Percentiles rank a stretch among this genome's conserved stretches.
phyloP scores from a whole-genome alignment of 2,797 vertebrate species.

The Hylomyscus alleni region DNA sequence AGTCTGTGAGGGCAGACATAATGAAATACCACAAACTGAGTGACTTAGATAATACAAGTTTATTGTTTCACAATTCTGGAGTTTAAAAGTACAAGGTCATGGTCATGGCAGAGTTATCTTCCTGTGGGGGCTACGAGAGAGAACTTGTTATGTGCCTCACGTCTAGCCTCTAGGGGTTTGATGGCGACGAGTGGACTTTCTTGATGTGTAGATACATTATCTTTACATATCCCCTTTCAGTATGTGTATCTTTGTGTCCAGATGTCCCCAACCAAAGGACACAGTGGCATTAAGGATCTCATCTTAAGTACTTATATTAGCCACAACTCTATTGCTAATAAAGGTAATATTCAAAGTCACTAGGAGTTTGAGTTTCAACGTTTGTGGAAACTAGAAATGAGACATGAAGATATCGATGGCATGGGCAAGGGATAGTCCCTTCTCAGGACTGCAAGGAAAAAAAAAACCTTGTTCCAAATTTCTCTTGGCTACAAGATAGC shows the following conservation, averaged over 20 bases:
- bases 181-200: neutral
- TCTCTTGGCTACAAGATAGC: neutral
- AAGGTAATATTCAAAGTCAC: neutral
- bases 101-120: neutral
- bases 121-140: neutral
- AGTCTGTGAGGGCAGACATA: neutral
- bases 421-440: neutral
- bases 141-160: neutral
- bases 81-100: conserved; percentile 3
- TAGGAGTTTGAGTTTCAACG: neutral
- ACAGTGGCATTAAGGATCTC: neutral
- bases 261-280: neutral
- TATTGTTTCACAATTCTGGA: conserved; percentile 28
- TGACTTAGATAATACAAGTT: conserved; percentile 2
- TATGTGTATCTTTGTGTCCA: conserved; percentile 22
- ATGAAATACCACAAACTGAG: neutral
- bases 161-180: neutral
- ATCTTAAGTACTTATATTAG: neutral
- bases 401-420: neutral
- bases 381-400: neutral
- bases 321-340: neutral
- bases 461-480: neutral
- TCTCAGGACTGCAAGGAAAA: neutral
- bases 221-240: neutral
- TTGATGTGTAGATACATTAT: neutral